Percentiles rank a stretch among this genome's conserved stretches.
These are phyloP conservation scores for Eugnorisma glareosa DNA, from an alignment of 2,888 invertebrate genomes.

Conservation along the genomic window DNA sequence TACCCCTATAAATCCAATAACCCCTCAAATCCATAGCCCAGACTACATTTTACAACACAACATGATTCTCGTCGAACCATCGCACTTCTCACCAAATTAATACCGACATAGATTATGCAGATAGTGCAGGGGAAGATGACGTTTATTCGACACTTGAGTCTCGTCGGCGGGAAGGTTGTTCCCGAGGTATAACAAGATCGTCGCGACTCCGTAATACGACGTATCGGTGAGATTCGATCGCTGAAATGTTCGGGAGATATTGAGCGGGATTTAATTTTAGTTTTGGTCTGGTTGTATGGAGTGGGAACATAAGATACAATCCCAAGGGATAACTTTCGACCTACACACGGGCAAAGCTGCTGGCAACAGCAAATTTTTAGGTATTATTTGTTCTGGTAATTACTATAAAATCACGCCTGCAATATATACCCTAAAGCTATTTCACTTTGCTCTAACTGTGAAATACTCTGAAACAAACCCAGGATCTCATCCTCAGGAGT, in stretches of 20 bases:
- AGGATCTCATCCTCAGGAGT: not conserved
- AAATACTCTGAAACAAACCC: not conserved
- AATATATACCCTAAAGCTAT: too few species aligned
- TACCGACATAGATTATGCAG: conserved; percentile 60
- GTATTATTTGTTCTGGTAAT: too few species aligned
- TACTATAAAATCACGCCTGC: too few species aligned
- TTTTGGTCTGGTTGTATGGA: not conserved
- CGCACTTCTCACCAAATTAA: conserved; percentile 50
- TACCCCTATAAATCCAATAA: not conserved
- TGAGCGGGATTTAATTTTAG: conserved; percentile 6
- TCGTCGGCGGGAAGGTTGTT: conserved; percentile 43
- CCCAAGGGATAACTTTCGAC: too few species aligned
- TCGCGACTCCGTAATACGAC: conserved; percentile 50
- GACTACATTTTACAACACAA: conserved; percentile 10
- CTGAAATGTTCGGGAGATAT: conserved; percentile 21
- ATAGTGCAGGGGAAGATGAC: conserved; percentile 59
- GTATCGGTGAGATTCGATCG: conserved; percentile 48
- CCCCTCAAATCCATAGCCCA: not conserved
- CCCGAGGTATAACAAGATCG: conserved; percentile 56
- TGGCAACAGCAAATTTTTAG: too few species aligned
- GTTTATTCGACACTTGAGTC: conserved; percentile 67
- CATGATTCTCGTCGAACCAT: conserved; percentile 29
- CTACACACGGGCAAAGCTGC: too few species aligned
- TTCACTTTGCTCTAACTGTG: not conserved
- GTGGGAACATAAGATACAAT: too few species aligned